Percentiles rank a stretch among this genome's conserved stretches.
Evolutionary conservation across 2,113 vertebrate genomes (phyloP).

Genomic region (Phalacrocorax pelagicus): DNA sequence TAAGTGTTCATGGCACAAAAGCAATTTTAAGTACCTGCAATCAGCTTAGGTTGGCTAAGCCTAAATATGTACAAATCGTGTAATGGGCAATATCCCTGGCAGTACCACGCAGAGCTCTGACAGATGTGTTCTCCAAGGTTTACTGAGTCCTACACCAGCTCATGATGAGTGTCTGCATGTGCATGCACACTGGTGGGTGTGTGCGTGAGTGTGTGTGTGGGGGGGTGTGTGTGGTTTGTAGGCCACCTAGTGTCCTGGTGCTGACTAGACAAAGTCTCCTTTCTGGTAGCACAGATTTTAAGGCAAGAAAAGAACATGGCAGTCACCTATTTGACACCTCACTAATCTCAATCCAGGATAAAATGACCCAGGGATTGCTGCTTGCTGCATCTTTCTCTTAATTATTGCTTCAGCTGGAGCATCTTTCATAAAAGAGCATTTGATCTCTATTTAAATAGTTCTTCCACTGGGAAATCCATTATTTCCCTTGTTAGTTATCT

Average conservation of each 20-base stretch:
- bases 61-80: constrained; percentile 85
- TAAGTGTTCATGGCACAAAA: constrained; percentile 83
- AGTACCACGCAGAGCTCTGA: constrained; percentile 72
- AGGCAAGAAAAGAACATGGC: not conserved
- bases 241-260: constrained; percentile 48
- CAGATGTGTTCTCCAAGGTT: not conserved
- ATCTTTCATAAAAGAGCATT: not conserved
- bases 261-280: accelerated
- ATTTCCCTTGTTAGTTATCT: not conserved
- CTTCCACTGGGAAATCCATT: not conserved
- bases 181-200: not conserved
- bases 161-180: accelerated
- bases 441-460: accelerated
- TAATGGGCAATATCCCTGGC: constrained; percentile 80
- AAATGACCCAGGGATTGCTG: not conserved
- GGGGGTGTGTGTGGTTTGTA: not conserved
- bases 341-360: no score
- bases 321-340: accelerated
- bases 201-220: not conserved
- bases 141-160: not conserved
- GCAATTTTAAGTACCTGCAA: constrained; percentile 87
- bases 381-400: not conserved
- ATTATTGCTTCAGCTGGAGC: not conserved
- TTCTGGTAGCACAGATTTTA: not conserved
- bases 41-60: constrained; percentile 85